These are phyloP conservation scores for Zaprionus ghesquierei DNA, from an alignment of 1,140 invertebrate species.

Conservation along the genomic window DNA sequence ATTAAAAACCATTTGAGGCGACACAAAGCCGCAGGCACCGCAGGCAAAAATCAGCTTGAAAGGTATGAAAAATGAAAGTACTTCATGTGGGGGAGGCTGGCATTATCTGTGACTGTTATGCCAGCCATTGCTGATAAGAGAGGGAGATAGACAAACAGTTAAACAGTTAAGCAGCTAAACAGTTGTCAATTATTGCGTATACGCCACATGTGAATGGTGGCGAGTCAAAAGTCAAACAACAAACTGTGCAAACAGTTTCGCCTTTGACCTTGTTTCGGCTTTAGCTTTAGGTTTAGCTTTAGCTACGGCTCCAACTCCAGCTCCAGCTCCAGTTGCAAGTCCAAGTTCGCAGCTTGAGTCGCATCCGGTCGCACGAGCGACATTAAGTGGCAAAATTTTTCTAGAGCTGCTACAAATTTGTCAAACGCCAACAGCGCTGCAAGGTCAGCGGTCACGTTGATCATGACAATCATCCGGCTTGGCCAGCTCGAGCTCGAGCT, in stretches of 20 bases:
- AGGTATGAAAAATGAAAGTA: slow-evolving; percentile 66
- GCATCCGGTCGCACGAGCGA: slow-evolving; percentile 68
- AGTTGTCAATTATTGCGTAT: slow-evolving; percentile 60
- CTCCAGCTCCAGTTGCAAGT: slow-evolving; percentile 5
- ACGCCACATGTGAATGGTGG: slow-evolving; percentile 38
- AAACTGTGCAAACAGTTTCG: slow-evolving; percentile 55
- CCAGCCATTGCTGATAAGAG: slow-evolving; percentile 56
- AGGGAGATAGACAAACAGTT: slow-evolving; percentile 1
- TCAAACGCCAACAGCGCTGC: slow-evolving; percentile 68
- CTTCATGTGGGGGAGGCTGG: neutral
- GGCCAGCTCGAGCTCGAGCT: slow-evolving; percentile 42
- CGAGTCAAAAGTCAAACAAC: slow-evolving; percentile 42
- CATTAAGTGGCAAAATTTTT: slow-evolving; percentile 65
- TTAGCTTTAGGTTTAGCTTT: no score
- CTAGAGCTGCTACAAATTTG: slow-evolving; percentile 69
- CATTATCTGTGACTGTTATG: neutral
- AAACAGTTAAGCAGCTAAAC: slow-evolving; percentile 8
- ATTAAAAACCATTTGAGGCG: slow-evolving; percentile 53
- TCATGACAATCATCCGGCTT: slow-evolving; percentile 42
- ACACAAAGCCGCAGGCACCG: slow-evolving; percentile 34
- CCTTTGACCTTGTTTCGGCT: slow-evolving; percentile 3
- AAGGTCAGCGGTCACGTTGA: slow-evolving; percentile 65
- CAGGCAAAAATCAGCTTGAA: slow-evolving; percentile 5
- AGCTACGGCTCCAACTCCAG: no score
- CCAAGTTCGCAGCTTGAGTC: slow-evolving; percentile 27